A percentile compares a stretch with the other conserved stretches of the same genome.
Evolutionary conservation across 2,113 vertebrate species (phyloP).

Genomic region (Reinhardtius hippoglossoides): DNA sequence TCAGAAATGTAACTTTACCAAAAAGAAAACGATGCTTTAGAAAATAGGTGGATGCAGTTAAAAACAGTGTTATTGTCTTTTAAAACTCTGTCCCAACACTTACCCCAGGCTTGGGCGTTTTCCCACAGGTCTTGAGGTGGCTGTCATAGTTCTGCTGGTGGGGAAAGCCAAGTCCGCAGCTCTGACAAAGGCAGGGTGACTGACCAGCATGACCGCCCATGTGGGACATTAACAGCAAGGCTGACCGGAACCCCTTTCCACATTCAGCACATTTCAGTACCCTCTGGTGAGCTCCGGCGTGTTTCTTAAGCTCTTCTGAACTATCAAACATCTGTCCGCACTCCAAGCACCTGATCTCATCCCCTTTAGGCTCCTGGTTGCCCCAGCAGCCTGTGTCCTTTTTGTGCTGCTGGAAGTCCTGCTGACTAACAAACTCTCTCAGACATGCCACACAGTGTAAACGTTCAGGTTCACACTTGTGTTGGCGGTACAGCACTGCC

Average conservation of each 20-base stretch:
- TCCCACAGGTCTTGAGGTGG: constrained; percentile 81
- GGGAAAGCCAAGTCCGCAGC: constrained; percentile 89
- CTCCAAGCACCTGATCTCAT: constrained; percentile 86
- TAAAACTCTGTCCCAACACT: too few species aligned
- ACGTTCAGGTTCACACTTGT: constrained; percentile 77
- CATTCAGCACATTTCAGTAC: constrained; percentile 89
- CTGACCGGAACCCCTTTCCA: constrained; percentile 90
- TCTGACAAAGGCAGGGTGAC: constrained; percentile 88
- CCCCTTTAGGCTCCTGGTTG: constrained; percentile 69
- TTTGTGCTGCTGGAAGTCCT: constrained; percentile 83
- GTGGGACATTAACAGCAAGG: constrained; percentile 89
- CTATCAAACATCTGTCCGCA: constrained; percentile 87
- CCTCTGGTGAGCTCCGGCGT: constrained; percentile 90
- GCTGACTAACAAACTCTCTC: constrained; percentile 74
- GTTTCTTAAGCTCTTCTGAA: constrained; percentile 86
- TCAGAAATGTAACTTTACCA: not conserved
- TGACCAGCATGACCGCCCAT: constrained; percentile 90
- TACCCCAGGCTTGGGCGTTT: constrained; percentile 57
- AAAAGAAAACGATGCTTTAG: not conserved
- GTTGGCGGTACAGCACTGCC: constrained; percentile 76
- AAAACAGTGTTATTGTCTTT: constrained; percentile 21
- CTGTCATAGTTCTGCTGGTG: constrained; percentile 82
- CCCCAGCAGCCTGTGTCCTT: constrained; percentile 85
- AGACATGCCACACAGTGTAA: constrained; percentile 83
- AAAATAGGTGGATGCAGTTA: not conserved